Conservation (phyloP, 2,888 invertebrate species). For the Oscheius onirici region DNA sequence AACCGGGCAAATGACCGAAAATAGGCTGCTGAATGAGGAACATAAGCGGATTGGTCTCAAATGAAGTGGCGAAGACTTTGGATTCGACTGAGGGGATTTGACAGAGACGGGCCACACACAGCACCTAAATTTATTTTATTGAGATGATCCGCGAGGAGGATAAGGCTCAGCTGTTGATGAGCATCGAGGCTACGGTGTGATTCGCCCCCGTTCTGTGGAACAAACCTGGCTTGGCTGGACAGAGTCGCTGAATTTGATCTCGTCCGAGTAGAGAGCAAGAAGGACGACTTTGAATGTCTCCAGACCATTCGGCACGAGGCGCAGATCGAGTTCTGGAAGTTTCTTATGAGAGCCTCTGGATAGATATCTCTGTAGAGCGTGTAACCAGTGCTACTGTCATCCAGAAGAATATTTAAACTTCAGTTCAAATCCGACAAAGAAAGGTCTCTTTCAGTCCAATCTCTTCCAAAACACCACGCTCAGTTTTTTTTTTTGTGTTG, state of each 20-base stretch:
- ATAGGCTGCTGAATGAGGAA: constrained; percentile 25
- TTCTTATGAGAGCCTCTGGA: too few species aligned
- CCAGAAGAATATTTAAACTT: too few species aligned
- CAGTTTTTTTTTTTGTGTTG: too few species aligned
- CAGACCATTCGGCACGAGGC: constrained; percentile 40
- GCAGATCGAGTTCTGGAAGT: constrained; percentile 41
- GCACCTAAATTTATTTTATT: constrained; percentile 28
- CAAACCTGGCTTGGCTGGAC: constrained; percentile 42
- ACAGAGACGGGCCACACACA: constrained; percentile 34
- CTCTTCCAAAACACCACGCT: too few species aligned
- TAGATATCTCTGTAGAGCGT: background rate
- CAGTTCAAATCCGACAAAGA: too few species aligned
- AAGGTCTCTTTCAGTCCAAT: too few species aligned
- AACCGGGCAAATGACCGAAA: constrained; percentile 4
- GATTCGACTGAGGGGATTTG: constrained; percentile 35
- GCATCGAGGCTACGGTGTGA: background rate
- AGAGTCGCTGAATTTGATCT: constrained; percentile 38
- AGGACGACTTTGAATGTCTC: constrained; percentile 46
- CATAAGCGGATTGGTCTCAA: constrained; percentile 28
- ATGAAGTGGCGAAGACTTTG: constrained; percentile 31
- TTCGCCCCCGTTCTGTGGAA: background rate
- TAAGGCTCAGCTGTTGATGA: background rate
- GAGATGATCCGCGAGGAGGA: background rate
- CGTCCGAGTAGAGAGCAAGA: constrained; percentile 48
- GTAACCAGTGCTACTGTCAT: too few species aligned